phyloP scores from a whole-genome alignment of 2,888 invertebrate genomes.

The Lycocerus yunnanus region DNA sequence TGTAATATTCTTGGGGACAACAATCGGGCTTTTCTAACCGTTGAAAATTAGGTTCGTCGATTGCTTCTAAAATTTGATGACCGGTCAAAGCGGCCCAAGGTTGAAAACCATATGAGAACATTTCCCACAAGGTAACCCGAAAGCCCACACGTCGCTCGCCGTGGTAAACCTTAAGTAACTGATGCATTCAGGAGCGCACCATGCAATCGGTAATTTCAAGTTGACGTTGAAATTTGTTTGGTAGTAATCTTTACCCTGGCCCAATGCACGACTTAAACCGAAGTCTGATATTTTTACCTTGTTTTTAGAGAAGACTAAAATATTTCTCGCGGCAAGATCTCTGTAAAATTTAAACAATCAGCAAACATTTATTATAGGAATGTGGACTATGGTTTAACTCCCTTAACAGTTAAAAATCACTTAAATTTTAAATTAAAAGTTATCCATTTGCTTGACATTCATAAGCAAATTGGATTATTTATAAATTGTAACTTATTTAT shows the following conservation, averaged over 20 bases:
- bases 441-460: too few species aligned
- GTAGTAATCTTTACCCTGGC: conserved; percentile 98
- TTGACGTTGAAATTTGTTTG: conserved; percentile 98
- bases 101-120: conserved; percentile 98
- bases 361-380: too few species aligned
- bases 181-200: conserved; percentile 99
- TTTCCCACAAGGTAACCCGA: conserved; percentile 98
- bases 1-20: conserved; percentile 91
- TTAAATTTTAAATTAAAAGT: too few species aligned
- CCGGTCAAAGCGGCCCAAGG: conserved; percentile 93
- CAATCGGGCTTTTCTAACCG: conserved; percentile 92
- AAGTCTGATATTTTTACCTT: conserved; percentile 99
- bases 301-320: conserved; percentile 94
- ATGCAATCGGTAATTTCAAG: conserved; percentile 95
- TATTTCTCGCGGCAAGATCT: conserved; percentile 96
- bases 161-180: conserved; percentile 95
- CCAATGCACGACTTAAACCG: conserved; percentile 91
- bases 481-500: too few species aligned
- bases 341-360: conserved; percentile 58
- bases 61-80: conserved; percentile 92
- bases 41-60: conserved; percentile 90
- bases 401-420: too few species aligned
- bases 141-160: conserved; percentile 98
- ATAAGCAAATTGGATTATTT: too few species aligned
- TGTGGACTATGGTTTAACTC: too few species aligned